A percentile compares a stretch with the other conserved stretches of the same genome.
These are phyloP conservation scores for Cacoxenus indagator DNA, from an alignment of 2,888 invertebrate species.

Conservation along the genomic window DNA sequence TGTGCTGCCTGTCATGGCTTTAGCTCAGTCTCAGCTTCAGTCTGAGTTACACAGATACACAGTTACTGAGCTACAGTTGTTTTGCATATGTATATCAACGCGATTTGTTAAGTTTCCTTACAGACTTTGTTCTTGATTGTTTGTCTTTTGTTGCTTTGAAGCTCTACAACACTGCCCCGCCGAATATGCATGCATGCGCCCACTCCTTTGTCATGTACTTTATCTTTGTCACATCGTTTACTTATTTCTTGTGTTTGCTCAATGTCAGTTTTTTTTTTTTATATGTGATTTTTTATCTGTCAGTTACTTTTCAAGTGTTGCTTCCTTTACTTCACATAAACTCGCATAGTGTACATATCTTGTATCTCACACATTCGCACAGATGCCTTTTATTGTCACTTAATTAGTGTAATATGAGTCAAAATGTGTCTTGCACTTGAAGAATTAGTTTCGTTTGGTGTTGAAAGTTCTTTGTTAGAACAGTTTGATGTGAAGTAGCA, in stretches of 20 bases:
- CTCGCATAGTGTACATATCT: neutral
- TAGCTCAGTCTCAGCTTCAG: neutral
- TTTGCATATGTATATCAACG: neutral
- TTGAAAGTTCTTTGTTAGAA: neutral
- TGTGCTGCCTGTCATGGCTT: neutral
- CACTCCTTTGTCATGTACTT: conserved; percentile 31
- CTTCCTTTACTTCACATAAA: neutral
- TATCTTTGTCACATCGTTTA: conserved; percentile 42
- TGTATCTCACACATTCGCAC: conserved; percentile 4
- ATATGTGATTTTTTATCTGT: conserved; percentile 43
- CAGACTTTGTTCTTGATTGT: neutral
- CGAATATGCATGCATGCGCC: neutral
- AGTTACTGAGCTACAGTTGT: neutral
- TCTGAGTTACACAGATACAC: neutral
- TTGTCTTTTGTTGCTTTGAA: neutral
- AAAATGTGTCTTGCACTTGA: conserved; percentile 23
- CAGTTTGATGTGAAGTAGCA: no score
- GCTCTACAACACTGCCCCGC: neutral
- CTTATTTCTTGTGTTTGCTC: neutral
- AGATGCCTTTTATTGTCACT: conserved; percentile 44
- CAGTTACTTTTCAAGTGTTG: neutral
- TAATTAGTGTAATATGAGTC: conserved; percentile 57
- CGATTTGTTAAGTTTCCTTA: neutral
- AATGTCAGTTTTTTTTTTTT: conserved; percentile 16
- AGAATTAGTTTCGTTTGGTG: neutral